Conservation (phyloP, 2,797 vertebrate genomes). For the Brotula barbata region DNA sequence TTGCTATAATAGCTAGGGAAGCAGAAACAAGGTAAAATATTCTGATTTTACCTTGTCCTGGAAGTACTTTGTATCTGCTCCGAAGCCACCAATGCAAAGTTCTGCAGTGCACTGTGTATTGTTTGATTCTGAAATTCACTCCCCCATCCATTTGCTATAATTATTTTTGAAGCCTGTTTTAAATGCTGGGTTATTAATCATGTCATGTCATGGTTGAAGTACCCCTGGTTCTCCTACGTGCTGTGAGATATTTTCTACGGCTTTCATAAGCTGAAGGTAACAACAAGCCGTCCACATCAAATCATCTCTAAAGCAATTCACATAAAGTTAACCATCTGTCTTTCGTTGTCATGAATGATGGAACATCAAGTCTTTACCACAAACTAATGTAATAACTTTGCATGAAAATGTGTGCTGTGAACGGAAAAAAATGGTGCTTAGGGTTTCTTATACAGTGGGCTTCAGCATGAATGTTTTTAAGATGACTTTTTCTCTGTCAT, state of each 20-base stretch:
- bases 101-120: slow-evolving; percentile 38
- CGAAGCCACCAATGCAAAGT: slow-evolving; percentile 34
- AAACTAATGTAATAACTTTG: slow-evolving; percentile 7
- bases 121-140: slow-evolving; percentile 30
- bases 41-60: too few relatives aligned
- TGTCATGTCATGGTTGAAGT: slow-evolving; percentile 45
- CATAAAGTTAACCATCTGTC: slow-evolving; percentile 33
- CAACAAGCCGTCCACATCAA: slow-evolving; percentile 8
- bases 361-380: slow-evolving; percentile 22
- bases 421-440: neutral
- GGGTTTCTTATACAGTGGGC: neutral
- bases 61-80: neutral
- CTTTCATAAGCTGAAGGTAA: slow-evolving; percentile 25
- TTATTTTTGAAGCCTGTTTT: slow-evolving; percentile 53
- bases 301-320: slow-evolving; percentile 25
- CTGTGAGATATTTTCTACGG: slow-evolving; percentile 31
- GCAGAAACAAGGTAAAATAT: too few relatives aligned
- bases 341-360: slow-evolving; percentile 25
- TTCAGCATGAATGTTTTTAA: neutral
- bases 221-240: slow-evolving; percentile 21
- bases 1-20: too few relatives aligned
- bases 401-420: neutral
- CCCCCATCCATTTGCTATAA: slow-evolving; percentile 32
- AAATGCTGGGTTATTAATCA: slow-evolving; percentile 55
- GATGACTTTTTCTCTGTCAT: too few relatives aligned